phyloP scores from a whole-genome alignment of 2,113 vertebrate species.

The Noturus placidus region DNA sequence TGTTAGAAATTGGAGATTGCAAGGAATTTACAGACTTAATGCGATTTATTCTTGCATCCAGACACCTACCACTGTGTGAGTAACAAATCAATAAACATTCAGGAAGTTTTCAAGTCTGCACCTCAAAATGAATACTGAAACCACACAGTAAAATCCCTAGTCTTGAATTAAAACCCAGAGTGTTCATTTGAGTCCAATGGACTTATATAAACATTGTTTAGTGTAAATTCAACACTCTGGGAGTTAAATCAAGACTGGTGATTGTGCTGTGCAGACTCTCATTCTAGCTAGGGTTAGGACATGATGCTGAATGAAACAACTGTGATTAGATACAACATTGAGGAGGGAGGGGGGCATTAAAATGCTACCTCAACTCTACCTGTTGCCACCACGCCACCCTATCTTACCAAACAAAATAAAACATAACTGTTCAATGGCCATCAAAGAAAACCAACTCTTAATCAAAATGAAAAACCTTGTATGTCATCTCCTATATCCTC shows the following conservation, averaged over 20 bases:
- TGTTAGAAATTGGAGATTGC: not conserved
- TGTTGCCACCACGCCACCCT: not conserved
- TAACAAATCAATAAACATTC: not conserved
- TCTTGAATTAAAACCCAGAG: too few species aligned
- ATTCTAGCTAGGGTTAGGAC: not conserved
- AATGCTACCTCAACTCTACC: not conserved
- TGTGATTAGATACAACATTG: not conserved
- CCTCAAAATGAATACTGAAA: not conserved
- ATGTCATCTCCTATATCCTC: slow-evolving; percentile 1
- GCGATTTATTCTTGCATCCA: not conserved
- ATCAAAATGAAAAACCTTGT: not conserved
- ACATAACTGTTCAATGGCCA: not conserved
- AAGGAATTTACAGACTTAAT: not conserved
- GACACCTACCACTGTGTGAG: not conserved
- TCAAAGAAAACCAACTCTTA: not conserved
- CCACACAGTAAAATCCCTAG: too few species aligned
- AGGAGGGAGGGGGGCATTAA: not conserved
- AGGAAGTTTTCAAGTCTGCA: not conserved
- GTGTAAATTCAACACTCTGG: too few species aligned
- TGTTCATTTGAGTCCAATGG: too few species aligned
- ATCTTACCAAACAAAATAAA: not conserved
- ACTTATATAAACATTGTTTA: too few species aligned
- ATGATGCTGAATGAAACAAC: not conserved
- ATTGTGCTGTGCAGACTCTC: not conserved
- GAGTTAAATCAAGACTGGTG: too few species aligned